Evolutionary conservation across 1,140 invertebrate genomes (phyloP), one percentile per base, ranked within the genome.

Genomic region (Teleogryllus occipitalis): DNA sequence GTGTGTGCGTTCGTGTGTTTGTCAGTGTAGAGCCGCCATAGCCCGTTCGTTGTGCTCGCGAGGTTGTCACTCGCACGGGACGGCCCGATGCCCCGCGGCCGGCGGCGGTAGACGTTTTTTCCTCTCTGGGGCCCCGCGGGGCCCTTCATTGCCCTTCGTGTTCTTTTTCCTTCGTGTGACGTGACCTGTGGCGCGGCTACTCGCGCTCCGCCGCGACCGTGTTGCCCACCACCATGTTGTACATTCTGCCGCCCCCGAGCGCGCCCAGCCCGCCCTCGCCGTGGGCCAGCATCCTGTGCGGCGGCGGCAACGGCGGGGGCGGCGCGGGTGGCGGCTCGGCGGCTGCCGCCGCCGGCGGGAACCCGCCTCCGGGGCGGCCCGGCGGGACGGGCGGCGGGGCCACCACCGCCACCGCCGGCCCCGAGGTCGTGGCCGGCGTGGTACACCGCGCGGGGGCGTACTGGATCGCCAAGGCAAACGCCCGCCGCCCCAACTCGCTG

Each of bases 211-310:
- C 54, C 10, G 54, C 54, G 54, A 65, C 27, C 47, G 47, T 48
- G 46, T 46, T 78, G 22, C 8, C 14, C 14, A 73, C 73, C 22
- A 78, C 78, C 72, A 87, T 88, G 86, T 84, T 88, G 82, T 88
- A 87, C 82, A 84, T 87, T 77, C 81, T 88, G 81, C 86, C 87
- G 65, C 87, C 88, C 75, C 86, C 88, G 76, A 85, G 85, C 74
- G 85, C 86, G 74, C 86, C 87, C 18, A 85, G 86, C 76, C 87
- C 88, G 79, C 88, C 88, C 75, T 87, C 87, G 2, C 86, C 87
- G n/a, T 89, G 88, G 88, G 84, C 84, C 75, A 85, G 84, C 79
- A 86, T 87, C 76, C 81, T 86, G n/a, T 85, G 83, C 82, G 80
- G 82, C 14, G 74, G 79, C 74, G 76, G 79, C 72, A 73, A 47